phyloP scores from a whole-genome alignment of 2,888 invertebrate species.

The Dryadula phaetusa region DNA sequence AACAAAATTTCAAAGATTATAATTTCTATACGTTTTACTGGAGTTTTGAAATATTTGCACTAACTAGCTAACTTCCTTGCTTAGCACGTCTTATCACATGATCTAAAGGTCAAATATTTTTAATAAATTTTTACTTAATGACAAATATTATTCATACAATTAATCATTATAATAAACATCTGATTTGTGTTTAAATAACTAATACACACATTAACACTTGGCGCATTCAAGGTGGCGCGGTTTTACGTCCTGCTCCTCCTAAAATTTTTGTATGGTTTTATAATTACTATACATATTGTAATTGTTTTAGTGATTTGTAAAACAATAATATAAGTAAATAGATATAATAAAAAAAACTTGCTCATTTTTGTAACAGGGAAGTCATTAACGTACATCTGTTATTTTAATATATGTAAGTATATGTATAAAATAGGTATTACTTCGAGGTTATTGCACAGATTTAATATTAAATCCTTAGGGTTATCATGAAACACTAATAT shows the following conservation, averaged over 20 bases:
- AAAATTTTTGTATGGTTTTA: neutral
- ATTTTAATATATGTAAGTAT: no score
- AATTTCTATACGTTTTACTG: neutral
- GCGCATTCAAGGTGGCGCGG: neutral
- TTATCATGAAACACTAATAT: no score
- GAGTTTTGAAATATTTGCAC: slow-evolving; percentile 8
- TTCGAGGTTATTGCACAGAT: neutral
- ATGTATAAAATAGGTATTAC: neutral
- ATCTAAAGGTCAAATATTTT: slow-evolving; percentile 8
- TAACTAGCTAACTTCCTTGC: neutral
- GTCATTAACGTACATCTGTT: neutral
- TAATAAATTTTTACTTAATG: slow-evolving; percentile 19
- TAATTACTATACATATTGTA: neutral
- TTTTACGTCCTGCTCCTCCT: neutral
- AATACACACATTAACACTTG: neutral
- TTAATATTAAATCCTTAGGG: no score
- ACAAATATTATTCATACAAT: slow-evolving; percentile 12
- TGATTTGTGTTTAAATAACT: slow-evolving; percentile 25
- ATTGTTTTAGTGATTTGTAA: neutral
- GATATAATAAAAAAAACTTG: neutral
- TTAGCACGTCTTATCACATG: slow-evolving; percentile 1
- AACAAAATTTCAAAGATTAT: neutral
- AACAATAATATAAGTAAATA: neutral
- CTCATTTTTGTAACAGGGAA: neutral
- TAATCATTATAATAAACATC: slow-evolving; percentile 2